Evolutionary conservation across 2,888 invertebrate genomes (phyloP).

Genomic region (Sesamia inferens): DNA sequence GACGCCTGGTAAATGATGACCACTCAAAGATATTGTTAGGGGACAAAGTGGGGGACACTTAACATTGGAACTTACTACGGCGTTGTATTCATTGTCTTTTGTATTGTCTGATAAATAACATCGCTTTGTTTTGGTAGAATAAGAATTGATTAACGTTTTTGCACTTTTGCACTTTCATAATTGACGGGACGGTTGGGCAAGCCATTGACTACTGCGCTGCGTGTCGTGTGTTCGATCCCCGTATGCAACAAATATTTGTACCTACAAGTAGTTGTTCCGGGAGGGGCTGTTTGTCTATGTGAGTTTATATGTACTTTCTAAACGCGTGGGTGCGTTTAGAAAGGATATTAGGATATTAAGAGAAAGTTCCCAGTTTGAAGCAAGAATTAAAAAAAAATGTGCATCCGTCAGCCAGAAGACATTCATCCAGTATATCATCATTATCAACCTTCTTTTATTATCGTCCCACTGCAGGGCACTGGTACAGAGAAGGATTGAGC

Average conservation of each 20-base stretch:
- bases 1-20: conserved; percentile 45
- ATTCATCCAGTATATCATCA: neutral
- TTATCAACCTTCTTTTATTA: too few species aligned
- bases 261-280: too few species aligned
- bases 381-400: too few species aligned
- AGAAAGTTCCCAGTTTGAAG: neutral
- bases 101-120: conserved; percentile 12
- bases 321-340: too few species aligned
- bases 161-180: neutral
- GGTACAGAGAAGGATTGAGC: too few species aligned
- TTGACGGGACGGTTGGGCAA: too few species aligned
- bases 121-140: neutral
- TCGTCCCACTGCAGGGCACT: too few species aligned
- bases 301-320: too few species aligned
- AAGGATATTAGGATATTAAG: neutral
- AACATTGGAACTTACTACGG: conserved; percentile 12
- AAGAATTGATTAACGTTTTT: neutral
- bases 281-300: too few species aligned
- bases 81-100: conserved; percentile 46
- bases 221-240: too few species aligned
- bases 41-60: conserved; percentile 43
- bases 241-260: too few species aligned
- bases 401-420: neutral
- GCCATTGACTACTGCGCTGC: too few species aligned
- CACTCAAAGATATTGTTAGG: conserved; percentile 55